A percentile compares a stretch with the other conserved stretches of the same genome.
These are phyloP conservation scores for Emydocephalus ijimae DNA, from an alignment of 2,113 vertebrate species.

Conservation along the genomic window DNA sequence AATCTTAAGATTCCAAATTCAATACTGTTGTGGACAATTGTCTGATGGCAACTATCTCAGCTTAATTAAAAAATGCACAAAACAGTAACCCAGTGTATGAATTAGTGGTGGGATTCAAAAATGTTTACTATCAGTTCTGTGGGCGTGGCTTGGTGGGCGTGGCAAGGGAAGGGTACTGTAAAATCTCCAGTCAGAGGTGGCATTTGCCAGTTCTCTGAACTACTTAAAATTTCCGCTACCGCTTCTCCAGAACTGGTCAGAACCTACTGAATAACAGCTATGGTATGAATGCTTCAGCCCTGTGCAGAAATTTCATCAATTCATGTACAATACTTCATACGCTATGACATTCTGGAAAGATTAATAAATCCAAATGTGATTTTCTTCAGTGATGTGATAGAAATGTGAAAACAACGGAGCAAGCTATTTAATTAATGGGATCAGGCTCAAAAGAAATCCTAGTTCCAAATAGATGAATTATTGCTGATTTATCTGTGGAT, in stretches of 20 bases:
- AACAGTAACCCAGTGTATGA: neutral
- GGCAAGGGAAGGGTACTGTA: too few species aligned
- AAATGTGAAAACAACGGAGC: neutral
- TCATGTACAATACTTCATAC: neutral
- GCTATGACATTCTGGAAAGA: neutral
- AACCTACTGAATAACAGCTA: too few species aligned
- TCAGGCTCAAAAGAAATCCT: neutral
- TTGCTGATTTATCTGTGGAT: neutral
- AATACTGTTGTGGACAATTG: neutral
- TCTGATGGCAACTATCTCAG: neutral
- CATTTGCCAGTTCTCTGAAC: too few species aligned
- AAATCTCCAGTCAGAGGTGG: too few species aligned
- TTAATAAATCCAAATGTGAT: neutral
- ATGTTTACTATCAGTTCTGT: too few species aligned
- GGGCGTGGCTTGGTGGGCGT: too few species aligned
- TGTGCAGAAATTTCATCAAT: neutral
- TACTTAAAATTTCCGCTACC: too few species aligned
- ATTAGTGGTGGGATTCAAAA: too few species aligned
- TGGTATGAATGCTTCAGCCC: neutral
- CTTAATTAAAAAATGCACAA: neutral
- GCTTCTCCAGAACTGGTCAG: too few species aligned
- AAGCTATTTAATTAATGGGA: neutral
- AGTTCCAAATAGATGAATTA: neutral
- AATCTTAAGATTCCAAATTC: neutral
- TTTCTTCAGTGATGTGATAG: neutral